Conservation (phyloP, 2,113 vertebrate species). For the Oreamnos americanus region DNA sequence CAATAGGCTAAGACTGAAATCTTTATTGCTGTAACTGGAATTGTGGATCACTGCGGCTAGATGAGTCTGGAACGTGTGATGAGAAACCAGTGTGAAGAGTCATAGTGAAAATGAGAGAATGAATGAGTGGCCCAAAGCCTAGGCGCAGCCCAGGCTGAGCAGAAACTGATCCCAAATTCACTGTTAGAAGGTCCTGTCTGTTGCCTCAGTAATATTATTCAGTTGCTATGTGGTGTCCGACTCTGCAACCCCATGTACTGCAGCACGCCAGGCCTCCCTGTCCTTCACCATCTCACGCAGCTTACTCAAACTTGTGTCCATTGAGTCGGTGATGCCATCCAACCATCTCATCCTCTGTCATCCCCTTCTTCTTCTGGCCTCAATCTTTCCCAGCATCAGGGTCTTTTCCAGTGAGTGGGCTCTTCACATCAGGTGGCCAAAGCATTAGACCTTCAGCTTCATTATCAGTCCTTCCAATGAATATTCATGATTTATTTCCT, state of each 20-base stretch:
- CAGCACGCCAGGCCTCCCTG: not conserved
- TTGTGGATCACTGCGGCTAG: not conserved
- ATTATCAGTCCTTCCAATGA: not conserved
- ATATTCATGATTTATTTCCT: not conserved
- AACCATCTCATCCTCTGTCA: not conserved
- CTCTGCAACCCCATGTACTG: not conserved
- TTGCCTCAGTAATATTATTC: not conserved
- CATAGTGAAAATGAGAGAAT: not conserved
- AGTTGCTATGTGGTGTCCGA: rapidly evolving
- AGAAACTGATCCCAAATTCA: not conserved
- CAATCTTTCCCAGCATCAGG: not conserved
- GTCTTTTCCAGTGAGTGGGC: not conserved
- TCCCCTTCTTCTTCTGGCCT: not conserved
- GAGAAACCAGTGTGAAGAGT: not conserved
- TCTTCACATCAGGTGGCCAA: not conserved
- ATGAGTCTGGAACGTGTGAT: not conserved
- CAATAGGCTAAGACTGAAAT: not conserved
- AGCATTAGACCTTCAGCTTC: not conserved
- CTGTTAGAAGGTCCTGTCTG: not conserved
- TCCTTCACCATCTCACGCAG: not conserved
- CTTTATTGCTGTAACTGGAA: not conserved
- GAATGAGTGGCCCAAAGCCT: too few species aligned
- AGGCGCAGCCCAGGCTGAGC: too few species aligned
- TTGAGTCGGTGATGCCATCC: not conserved
- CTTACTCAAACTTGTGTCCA: not conserved